A percentile compares a stretch with the other conserved stretches of the same genome.
Conservation (phyloP, 1,140 invertebrate genomes). For the Gryllus bimaculatus region DNA sequence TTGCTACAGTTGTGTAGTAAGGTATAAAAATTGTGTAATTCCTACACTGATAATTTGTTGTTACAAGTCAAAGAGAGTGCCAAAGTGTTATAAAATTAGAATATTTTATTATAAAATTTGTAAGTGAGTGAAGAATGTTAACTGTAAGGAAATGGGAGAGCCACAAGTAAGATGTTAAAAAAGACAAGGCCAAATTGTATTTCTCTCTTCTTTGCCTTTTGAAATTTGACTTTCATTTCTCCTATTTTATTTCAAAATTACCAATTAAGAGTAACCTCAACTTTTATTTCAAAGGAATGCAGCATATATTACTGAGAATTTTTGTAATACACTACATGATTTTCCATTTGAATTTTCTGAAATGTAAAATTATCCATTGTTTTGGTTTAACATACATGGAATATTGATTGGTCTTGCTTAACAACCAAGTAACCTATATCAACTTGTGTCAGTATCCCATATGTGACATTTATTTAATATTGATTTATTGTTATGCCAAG, state of each 20-base stretch:
- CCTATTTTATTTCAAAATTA: background rate
- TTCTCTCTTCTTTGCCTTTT: background rate
- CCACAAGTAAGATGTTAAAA: background rate
- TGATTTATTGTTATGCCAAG: too few species aligned
- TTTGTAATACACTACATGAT: too few species aligned
- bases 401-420: too few species aligned
- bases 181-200: background rate
- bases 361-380: too few species aligned
- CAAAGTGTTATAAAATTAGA: slow-evolving; percentile 2
- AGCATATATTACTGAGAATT: too few species aligned
- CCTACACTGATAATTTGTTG: background rate
- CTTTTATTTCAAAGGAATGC: too few species aligned
- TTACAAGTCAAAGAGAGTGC: slow-evolving; percentile 4
- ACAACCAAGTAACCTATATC: too few species aligned
- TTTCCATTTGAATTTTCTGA: too few species aligned
- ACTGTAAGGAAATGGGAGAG: background rate
- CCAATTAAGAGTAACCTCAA: background rate
- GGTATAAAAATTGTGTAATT: background rate
- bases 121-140: background rate
- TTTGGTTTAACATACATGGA: too few species aligned
- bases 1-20: background rate
- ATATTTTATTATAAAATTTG: slow-evolving; percentile 6
- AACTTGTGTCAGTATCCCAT: too few species aligned
- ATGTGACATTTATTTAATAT: too few species aligned
- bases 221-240: background rate